These are phyloP conservation scores for Molossus molossus DNA, from an alignment of 2,797 vertebrate species.

Conservation along the genomic window DNA sequence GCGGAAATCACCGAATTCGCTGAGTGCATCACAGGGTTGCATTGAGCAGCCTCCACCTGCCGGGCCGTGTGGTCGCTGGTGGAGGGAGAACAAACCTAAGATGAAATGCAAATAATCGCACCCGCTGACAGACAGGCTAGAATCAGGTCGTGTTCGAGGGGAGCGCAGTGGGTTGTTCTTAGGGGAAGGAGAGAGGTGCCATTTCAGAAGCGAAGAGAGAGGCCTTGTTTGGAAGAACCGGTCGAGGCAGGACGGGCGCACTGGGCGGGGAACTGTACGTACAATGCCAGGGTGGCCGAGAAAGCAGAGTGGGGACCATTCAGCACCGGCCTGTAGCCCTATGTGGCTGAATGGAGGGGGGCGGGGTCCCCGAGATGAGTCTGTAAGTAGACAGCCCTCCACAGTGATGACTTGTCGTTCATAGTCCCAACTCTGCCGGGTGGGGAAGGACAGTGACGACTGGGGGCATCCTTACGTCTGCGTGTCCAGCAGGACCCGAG, in stretches of 20 bases:
- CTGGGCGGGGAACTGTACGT: rapidly evolving
- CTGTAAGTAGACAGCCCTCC: background rate
- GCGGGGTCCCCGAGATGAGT: rapidly evolving
- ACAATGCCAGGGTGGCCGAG: rapidly evolving
- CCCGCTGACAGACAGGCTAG: background rate
- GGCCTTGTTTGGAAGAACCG: background rate
- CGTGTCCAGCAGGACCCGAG: background rate
- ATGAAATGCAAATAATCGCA: background rate
- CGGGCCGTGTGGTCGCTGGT: rapidly evolving
- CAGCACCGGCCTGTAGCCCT: background rate
- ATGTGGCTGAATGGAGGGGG: background rate
- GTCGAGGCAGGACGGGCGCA: too few relatives aligned
- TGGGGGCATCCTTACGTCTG: background rate
- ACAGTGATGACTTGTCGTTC: background rate
- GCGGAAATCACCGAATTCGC: background rate
- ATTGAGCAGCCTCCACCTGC: background rate
- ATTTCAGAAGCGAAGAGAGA: background rate
- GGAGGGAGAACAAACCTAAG: background rate
- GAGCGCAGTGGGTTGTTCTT: background rate
- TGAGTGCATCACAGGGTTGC: background rate
- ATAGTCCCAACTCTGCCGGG: background rate
- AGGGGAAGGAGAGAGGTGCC: background rate
- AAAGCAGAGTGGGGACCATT: rapidly evolving
- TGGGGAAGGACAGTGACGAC: background rate
- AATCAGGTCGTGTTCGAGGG: background rate